phyloP scores from a whole-genome alignment of 1,140 invertebrate species.

The Drosophila orena region DNA sequence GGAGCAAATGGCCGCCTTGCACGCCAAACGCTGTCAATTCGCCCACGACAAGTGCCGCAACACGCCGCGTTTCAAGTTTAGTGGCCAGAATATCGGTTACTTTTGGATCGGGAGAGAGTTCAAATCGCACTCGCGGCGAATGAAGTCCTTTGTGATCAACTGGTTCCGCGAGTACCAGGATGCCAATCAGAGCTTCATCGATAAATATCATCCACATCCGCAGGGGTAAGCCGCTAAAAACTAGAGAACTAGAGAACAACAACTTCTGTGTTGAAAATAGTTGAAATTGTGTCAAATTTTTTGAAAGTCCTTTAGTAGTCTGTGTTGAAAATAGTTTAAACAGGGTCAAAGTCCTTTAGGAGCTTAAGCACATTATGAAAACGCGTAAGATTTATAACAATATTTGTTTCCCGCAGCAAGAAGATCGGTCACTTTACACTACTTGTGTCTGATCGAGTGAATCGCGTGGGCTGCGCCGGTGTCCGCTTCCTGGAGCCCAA shows the following conservation, averaged over 20 bases:
- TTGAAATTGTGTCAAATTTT: no score
- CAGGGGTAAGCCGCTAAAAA: constrained; percentile 50
- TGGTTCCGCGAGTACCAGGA: constrained; percentile 77
- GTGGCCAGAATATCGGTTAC: constrained; percentile 80
- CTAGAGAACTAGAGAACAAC: no score
- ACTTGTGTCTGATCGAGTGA: constrained; percentile 68
- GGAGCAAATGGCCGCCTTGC: constrained; percentile 68
- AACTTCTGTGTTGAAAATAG: no score
- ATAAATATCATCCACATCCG: constrained; percentile 68
- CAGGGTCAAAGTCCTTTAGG: no score
- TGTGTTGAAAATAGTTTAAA: no score
- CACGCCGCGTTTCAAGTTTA: constrained; percentile 58
- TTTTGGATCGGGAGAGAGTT: constrained; percentile 78
- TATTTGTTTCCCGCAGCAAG: constrained; percentile 39
- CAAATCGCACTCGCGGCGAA: constrained; percentile 75
- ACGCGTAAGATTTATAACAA: background rate
- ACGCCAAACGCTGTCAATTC: constrained; percentile 71
- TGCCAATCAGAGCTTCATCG: constrained; percentile 74
- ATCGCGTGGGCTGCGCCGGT: constrained; percentile 74
- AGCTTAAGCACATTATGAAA: no score
- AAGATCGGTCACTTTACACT: constrained; percentile 77
- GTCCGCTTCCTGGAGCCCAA: constrained; percentile 53
- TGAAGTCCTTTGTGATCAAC: constrained; percentile 75
- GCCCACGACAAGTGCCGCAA: constrained; percentile 77
- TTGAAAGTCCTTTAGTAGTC: no score